These are phyloP conservation scores for Coelopa frigida DNA, from an alignment of 1,140 invertebrate genomes.

Conservation along the genomic window DNA sequence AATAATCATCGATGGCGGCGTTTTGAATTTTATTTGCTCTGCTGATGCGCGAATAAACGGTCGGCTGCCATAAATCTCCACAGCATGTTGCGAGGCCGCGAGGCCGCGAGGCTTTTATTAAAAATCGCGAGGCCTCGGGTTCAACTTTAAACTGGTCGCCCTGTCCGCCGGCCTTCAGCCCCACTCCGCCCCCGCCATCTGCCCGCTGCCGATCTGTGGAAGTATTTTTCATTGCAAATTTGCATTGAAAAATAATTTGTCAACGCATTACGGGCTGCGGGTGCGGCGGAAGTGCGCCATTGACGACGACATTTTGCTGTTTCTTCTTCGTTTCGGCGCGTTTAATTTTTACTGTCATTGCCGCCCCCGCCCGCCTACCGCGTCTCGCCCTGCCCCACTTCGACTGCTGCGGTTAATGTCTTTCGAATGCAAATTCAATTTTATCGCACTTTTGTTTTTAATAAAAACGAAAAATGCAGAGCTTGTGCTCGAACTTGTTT, in stretches of 20 bases:
- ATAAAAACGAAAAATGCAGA: too few species aligned
- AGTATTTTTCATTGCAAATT: constrained; percentile 24
- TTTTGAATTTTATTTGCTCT: too few species aligned
- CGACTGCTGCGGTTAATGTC: constrained; percentile 45
- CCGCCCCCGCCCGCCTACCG: constrained; percentile 4
- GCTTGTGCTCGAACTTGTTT: too few species aligned
- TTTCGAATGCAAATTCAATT: constrained; percentile 46
- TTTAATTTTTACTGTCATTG: constrained; percentile 13
- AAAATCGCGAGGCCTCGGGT: too few species aligned
- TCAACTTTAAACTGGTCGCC: too few species aligned
- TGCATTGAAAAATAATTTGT: constrained; percentile 4
- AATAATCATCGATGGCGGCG: too few species aligned
- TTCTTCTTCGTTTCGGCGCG: background rate
- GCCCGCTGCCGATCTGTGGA: constrained; percentile 5
- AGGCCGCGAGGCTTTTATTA: too few species aligned
- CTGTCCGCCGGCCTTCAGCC: too few species aligned
- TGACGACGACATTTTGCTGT: constrained; percentile 6
- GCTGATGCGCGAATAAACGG: too few species aligned
- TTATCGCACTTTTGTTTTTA: constrained; percentile 46
- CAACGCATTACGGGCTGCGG: background rate
- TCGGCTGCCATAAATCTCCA: too few species aligned
- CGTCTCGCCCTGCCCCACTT: constrained; percentile 1
- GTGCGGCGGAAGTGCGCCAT: constrained; percentile 9
- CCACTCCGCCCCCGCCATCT: background rate
- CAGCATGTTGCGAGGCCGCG: too few species aligned